Evolutionary conservation across 2,113 vertebrate genomes (phyloP).

Genomic region (Myocastor coypus): DNA sequence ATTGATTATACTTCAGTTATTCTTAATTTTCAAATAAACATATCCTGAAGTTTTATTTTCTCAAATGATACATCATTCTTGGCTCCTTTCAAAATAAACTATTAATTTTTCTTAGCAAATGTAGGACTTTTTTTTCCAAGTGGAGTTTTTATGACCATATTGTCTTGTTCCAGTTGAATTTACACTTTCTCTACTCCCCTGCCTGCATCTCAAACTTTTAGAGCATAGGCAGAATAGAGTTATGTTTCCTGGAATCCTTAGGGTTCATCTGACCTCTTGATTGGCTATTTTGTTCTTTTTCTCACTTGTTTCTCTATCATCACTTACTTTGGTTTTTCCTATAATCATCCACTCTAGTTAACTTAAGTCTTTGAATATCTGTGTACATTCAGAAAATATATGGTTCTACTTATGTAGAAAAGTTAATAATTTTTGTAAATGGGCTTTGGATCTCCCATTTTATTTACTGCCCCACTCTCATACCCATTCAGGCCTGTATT

Average conservation of each 20-base stretch:
- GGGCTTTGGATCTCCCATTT: neutral
- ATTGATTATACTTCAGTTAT: conserved; percentile 32
- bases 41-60: neutral
- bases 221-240: neutral
- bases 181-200: neutral
- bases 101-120: conserved; percentile 31
- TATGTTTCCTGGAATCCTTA: neutral
- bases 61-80: conserved; percentile 11
- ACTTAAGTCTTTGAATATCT: conserved; percentile 27
- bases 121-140: neutral
- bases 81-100: conserved; percentile 35
- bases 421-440: conserved; percentile 29
- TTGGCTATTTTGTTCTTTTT: neutral
- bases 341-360: conserved; percentile 23
- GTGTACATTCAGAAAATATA: neutral
- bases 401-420: neutral
- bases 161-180: neutral
- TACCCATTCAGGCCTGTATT: neutral
- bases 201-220: neutral
- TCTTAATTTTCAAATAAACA: conserved; percentile 30
- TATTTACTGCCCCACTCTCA: neutral
- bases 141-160: neutral
- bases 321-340: conserved; percentile 7
- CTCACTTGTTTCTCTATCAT: neutral
- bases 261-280: neutral